Evolutionary conservation across 1,140 invertebrate genomes (phyloP), one percentile per base, ranked within the genome.

Genomic region (Ips nitidus): DNA sequence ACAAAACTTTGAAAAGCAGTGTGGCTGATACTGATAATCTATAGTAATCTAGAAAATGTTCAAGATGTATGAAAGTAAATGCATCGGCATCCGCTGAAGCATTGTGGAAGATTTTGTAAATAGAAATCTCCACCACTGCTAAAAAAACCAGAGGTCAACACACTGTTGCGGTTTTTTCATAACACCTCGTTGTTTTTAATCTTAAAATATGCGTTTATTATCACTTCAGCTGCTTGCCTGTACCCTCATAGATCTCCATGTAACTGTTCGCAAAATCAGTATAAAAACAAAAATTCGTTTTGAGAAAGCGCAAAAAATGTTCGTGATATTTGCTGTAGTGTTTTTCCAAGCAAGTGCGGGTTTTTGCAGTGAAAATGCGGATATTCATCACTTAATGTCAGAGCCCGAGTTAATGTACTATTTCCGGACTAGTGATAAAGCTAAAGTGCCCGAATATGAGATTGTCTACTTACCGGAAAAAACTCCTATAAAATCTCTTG

Each of bases 371-470:
- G 6, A 55, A 36, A 36, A 38, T 3, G 52, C 52, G 6, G 59
- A 69, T 38, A 56, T 77, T 45, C 71, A 75, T 53, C 37, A 75
- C 65, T 40, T 68, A 8, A 75, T 77, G 73, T 73, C 55, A 53
- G 71, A 73, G 22, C 42, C 66, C 4, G 77, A 77, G 56, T 64
- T 76, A 7, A 63, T 72, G n/a, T 74, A 75, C 70, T 77, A 76
- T 74, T 78, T 78, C 69, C 73, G n/a, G n/a, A n/a, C n/a, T n/a
- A n/a, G 4, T 52, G 63, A 73, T 69, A 66, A 52, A 69, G 43
- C 43, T 41, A 22, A 8, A 6, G 39, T 78, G 43, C 75, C 76
- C 3, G 73, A 79, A n/a, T 79, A 79, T 70, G 76, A 79, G 68
- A 55, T 79, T 3, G 69, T 79, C 8, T 72, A 74, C 62, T 72